Evolutionary conservation across 2,113 vertebrate species (phyloP), one percentile per base, ranked within the genome.

Genomic region (Lagenorhynchus albirostris): DNA sequence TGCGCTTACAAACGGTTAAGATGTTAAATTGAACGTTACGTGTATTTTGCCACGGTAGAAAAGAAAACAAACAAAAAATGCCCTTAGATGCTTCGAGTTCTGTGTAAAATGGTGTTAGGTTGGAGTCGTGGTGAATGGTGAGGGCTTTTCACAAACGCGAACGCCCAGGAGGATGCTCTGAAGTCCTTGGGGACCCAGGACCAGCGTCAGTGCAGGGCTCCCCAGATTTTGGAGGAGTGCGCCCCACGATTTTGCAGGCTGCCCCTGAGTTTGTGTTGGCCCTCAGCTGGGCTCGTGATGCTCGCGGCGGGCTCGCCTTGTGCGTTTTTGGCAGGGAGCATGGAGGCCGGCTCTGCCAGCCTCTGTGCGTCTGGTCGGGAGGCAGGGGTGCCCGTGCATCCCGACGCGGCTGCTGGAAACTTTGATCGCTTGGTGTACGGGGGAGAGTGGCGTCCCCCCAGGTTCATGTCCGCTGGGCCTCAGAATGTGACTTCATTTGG

Each of bases 1-100:
- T 79, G 50, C 76, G 25, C 11, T 79, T 21, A 79, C 23, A 36
- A 8, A 55, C n/a, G 20, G 7, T 23, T 25, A 79, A 79, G 21
- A n/a, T 79, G 31, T 21, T 55, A 55, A 55, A 25, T 55, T 55
- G 55, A 79, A 79, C 5, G 33, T 55, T 53, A 26, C 7, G 31
- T 82, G 8, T 55, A 4, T 41, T 82, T 60, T 50, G 18, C 38
- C 77, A 62, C 15, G 13, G 84, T 79, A 53, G 47, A 55, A 53
- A 82, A 71, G 65, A 18, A 41, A 76, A 25, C 29, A n/a, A 21
- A 26, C 25, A 17, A 74, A 70, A 58, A 50, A 10, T 18, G 41
- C 44, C 25, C 26, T 3, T 3, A 2, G 14, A 11, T 17, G 25
- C 33, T 63, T 5, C 8, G 0, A 7, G n/a, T 65, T 53, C 6